These are phyloP conservation scores for Teleogryllus oceanicus DNA, from an alignment of 2,888 invertebrate species.

Conservation along the genomic window DNA sequence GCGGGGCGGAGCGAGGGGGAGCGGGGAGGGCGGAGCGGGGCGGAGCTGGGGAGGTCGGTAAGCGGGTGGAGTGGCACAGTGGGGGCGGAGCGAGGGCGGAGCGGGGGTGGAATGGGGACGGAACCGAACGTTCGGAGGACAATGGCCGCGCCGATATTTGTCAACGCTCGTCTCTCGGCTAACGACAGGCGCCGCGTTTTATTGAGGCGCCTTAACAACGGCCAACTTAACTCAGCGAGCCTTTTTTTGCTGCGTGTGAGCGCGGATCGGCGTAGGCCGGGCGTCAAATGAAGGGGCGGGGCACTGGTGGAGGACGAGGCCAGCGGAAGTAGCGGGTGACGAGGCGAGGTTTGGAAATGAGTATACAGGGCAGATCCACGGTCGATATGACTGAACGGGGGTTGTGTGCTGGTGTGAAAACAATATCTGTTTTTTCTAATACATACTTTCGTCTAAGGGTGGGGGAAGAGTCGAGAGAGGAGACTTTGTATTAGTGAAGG, in stretches of 20 bases:
- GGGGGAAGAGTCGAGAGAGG: too few relatives aligned
- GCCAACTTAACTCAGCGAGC: neutral
- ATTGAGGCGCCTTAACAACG: neutral
- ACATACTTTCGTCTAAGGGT: too few relatives aligned
- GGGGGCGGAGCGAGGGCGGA: neutral
- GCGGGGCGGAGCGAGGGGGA: too few relatives aligned
- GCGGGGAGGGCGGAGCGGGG: too few relatives aligned
- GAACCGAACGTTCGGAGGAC: neutral
- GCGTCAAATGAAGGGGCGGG: neutral
- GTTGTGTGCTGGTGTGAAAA: too few relatives aligned
- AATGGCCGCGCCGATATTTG: constrained; percentile 7
- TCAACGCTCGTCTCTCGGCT: constrained; percentile 1
- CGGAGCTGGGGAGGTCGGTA: too few relatives aligned
- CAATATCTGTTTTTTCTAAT: too few relatives aligned
- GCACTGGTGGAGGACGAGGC: neutral
- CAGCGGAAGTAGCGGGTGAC: neutral
- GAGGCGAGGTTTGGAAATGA: neutral
- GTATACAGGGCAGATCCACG: too few relatives aligned
- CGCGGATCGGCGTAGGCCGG: neutral
- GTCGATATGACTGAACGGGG: too few relatives aligned
- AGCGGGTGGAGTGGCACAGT: neutral
- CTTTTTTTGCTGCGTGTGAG: neutral
- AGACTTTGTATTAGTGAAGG: too few relatives aligned
- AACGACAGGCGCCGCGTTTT: constrained; percentile 1
- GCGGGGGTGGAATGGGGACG: neutral